Evolutionary conservation across 2,113 vertebrate genomes (phyloP).

Genomic region (Phalacrocorax carbo): DNA sequence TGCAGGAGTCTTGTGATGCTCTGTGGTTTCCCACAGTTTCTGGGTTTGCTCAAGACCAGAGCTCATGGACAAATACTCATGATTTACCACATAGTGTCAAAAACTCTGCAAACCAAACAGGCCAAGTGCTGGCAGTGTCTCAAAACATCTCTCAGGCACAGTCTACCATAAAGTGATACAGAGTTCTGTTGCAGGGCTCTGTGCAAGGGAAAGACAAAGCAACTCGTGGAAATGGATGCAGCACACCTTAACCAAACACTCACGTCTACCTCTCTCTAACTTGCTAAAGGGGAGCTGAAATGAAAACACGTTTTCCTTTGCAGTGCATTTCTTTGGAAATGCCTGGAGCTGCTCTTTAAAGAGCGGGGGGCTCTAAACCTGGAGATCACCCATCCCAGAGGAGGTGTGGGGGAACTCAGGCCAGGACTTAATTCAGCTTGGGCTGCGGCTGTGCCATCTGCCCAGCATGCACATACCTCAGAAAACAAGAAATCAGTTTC

Average conservation of each 20-base stretch:
- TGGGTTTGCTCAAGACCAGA: neutral
- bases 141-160: neutral
- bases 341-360: neutral
- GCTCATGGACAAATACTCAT: neutral
- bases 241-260: neutral
- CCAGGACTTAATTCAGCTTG: neutral
- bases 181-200: neutral
- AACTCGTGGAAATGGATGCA: neutral
- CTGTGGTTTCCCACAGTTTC: neutral
- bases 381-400: neutral
- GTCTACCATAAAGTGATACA: neutral
- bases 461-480: neutral
- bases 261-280: neutral
- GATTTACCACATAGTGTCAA: neutral
- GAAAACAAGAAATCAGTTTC: constrained; percentile 35
- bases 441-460: neutral
- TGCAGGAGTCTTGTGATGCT: neutral
- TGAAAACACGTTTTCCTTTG: neutral
- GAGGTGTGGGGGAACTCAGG: neutral
- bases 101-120: neutral
- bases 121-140: neutral
- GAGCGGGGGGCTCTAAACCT: neutral
- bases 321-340: neutral
- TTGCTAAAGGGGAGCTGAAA: neutral
- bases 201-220: neutral